Evolutionary conservation across 2,797 vertebrate genomes (phyloP).

Genomic region (Malacoctenus gilli): DNA sequence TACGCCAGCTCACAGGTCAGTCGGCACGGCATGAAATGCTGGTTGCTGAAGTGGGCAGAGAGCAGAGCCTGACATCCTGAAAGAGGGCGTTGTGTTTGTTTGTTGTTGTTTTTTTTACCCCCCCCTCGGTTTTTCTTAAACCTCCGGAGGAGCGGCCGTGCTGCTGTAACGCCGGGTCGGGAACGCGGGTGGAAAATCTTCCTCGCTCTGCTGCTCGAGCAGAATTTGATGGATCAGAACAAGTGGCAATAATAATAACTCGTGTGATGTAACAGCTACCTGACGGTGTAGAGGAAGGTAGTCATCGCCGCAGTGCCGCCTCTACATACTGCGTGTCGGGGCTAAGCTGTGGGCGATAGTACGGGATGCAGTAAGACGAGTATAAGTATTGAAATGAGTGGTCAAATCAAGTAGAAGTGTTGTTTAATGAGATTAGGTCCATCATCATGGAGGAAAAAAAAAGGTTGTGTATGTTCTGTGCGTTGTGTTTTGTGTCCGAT

Average conservation of each 20-base stretch:
- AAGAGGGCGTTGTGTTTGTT: too few relatives aligned
- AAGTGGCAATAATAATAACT: neutral
- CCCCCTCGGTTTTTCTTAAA: slow-evolving; percentile 3
- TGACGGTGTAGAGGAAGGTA: slow-evolving; percentile 17
- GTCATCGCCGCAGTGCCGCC: slow-evolving; percentile 27
- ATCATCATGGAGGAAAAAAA: slow-evolving; percentile 71
- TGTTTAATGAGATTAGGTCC: slow-evolving; percentile 81
- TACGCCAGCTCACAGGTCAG: slow-evolving; percentile 45
- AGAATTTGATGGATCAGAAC: slow-evolving; percentile 4
- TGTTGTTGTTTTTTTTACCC: too few relatives aligned
- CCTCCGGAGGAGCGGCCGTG: slow-evolving; percentile 23
- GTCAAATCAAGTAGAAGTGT: slow-evolving; percentile 73
- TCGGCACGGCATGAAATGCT: slow-evolving; percentile 23
- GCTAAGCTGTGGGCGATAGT: slow-evolving; percentile 40
- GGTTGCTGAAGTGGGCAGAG: slow-evolving; percentile 37
- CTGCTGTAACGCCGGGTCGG: slow-evolving; percentile 29
- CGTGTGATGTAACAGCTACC: slow-evolving; percentile 3
- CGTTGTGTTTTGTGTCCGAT: slow-evolving; percentile 72
- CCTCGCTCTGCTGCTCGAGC: slow-evolving; percentile 13
- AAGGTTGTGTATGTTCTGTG: slow-evolving; percentile 67
- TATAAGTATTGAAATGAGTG: slow-evolving; percentile 56
- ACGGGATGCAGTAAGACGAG: slow-evolving; percentile 58
- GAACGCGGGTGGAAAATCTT: slow-evolving; percentile 12
- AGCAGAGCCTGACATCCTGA: slow-evolving; percentile 42
- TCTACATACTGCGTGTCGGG: slow-evolving; percentile 24